phyloP scores from a whole-genome alignment of 92 coral and sea anemone genomes.

The Plumapathes pennacea region DNA sequence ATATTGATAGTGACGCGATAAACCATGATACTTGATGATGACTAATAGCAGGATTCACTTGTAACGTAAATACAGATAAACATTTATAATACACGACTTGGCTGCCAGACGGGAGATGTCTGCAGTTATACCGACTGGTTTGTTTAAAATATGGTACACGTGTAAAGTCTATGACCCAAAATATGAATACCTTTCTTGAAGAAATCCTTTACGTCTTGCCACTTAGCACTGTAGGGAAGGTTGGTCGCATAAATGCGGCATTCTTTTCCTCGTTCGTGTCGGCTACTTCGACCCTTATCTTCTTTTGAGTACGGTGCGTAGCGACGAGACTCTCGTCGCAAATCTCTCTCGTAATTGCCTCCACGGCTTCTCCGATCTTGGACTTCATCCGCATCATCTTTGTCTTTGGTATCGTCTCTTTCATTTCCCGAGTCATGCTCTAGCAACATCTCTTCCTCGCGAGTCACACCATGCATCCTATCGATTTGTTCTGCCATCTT shows the following conservation, averaged over 20 bases:
- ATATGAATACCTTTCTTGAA: slow-evolving; percentile 72
- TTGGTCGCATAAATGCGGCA: slow-evolving; percentile 81
- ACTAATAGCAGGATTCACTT: too few relatives aligned
- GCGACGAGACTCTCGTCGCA: slow-evolving; percentile 74
- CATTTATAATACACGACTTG: too few relatives aligned
- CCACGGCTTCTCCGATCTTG: slow-evolving; percentile 81
- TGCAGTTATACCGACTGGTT: too few relatives aligned
- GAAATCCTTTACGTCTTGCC: slow-evolving; percentile 94
- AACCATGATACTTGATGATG: too few relatives aligned
- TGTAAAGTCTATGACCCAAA: too few relatives aligned
- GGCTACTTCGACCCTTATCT: slow-evolving; percentile 28
- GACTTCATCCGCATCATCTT: slow-evolving; percentile 91
- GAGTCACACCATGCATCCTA: too few relatives aligned
- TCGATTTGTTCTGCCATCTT: too few relatives aligned
- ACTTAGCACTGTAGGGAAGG: slow-evolving; percentile 76
- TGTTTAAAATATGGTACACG: too few relatives aligned
- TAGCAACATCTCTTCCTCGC: too few relatives aligned
- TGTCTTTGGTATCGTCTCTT: slow-evolving; percentile 87
- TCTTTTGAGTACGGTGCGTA: slow-evolving; percentile 75
- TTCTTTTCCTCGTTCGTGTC: slow-evolving; percentile 60
- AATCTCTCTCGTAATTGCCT: slow-evolving; percentile 83
- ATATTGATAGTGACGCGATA: too few relatives aligned
- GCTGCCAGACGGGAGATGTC: too few relatives aligned
- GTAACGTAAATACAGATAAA: too few relatives aligned
- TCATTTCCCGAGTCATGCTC: slow-evolving; percentile 55